phyloP scores from a whole-genome alignment of 1,140 invertebrate species.

The Drepana arcuata region DNA sequence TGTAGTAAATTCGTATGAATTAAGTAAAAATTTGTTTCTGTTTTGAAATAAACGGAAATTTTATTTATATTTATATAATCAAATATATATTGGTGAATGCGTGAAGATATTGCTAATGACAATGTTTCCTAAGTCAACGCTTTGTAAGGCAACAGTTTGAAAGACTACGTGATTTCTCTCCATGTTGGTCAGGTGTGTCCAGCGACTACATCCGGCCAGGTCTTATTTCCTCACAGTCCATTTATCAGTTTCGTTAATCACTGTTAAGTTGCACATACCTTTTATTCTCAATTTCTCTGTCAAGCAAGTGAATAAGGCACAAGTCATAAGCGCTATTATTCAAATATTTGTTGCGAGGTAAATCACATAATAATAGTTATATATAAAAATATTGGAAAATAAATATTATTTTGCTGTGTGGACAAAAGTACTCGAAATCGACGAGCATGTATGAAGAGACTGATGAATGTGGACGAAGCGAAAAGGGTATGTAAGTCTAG shows the following conservation, averaged over 20 bases:
- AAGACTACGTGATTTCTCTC: too few relatives aligned
- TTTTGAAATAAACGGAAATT: too few relatives aligned
- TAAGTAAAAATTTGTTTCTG: too few relatives aligned
- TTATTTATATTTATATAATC: too few relatives aligned
- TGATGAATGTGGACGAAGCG: too few relatives aligned
- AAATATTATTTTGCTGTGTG: neutral
- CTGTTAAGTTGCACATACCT: slow-evolving; percentile 17
- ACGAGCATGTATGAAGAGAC: too few relatives aligned
- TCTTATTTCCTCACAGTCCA: slow-evolving; percentile 9
- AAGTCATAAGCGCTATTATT: slow-evolving; percentile 8
- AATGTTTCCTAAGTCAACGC: too few relatives aligned
- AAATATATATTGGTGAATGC: too few relatives aligned
- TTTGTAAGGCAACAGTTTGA: slow-evolving; percentile 4
- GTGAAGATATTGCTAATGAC: too few relatives aligned
- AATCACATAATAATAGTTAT: neutral
- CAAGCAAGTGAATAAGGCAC: slow-evolving; percentile 6
- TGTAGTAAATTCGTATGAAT: too few relatives aligned
- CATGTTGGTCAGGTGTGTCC: too few relatives aligned
- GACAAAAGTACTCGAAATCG: neutral
- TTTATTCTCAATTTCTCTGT: slow-evolving; percentile 30
- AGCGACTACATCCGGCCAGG: slow-evolving; percentile 18
- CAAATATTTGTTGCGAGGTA: neutral
- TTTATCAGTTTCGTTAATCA: slow-evolving; percentile 28
- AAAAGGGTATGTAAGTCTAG: too few relatives aligned
- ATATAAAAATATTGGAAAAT: neutral